Base-by-base conservation (phyloP, 1,140 invertebrate species). In the Drosophila ohnishii region DNA sequence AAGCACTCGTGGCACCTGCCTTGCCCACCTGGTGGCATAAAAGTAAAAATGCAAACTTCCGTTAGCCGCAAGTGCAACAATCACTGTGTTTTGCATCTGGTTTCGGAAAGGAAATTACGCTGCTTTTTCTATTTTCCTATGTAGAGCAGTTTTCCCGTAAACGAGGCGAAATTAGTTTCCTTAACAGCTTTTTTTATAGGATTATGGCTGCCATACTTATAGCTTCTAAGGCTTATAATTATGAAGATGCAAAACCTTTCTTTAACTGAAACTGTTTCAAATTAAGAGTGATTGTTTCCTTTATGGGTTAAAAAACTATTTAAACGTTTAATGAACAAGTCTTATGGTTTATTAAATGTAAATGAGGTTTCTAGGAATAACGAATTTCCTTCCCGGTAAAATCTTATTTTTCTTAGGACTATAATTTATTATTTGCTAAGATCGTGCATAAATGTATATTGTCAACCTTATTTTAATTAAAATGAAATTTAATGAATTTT, bases 1-100 rank as follows among this genome's bases (percentile, higher is more conserved):
- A 53, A 37, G 32, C 51, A 37, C 32, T 78, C 55, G 61, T 58
- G 55, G 65, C 74, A 84, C 80, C 81, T 84, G 82, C 35, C 44
- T 42, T n/a, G 44, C 51, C 53, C 81, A 69, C 64, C 82, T 81
- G 73, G 74, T 74, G 79, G 78, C 67, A 55, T 44, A 65, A 75
- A 74, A 74, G 37, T 35, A 50, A 67, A 76, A 75, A 69, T 75
- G 57, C 63, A 76, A 60, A 80, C 84, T 70, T 80, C 79, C 64
- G 81, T 85, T 61, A 53, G 28, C 34, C 59, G 64, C 59, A 61
- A 47, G 40, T 67, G 60, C 16, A 57, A 55, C 69, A 58, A 72
- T 66, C 75, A 40, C 79, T 35, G 64, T 58, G 56, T 80, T 81
- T 75, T 73, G 53, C 28, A 57, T 82, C 74, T 80, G 35, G 60